Base-by-base conservation (phyloP, 2,797 vertebrate species). In the Fringilla coelebs region DNA sequence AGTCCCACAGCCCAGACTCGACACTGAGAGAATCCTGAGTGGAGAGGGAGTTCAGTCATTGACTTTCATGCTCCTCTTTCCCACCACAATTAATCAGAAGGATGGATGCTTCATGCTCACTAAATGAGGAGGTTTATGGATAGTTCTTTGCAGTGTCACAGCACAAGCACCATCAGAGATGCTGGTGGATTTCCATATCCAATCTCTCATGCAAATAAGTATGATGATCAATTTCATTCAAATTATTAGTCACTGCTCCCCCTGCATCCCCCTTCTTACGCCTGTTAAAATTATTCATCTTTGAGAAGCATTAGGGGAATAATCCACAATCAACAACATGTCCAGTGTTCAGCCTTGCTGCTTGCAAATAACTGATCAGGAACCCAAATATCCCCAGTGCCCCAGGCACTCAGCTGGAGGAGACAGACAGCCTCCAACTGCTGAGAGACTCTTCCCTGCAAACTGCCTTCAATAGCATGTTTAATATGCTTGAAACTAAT, bases 151-250 rank as follows among this genome's bases (percentile, higher is more conserved):
- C 78, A 65, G 67, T 82, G 48, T 67, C 32, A 60, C 45, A 75
- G 51, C 15, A 1, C 49, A 43, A 71, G 25, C 45, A 71, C 41
- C 66, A 40, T 61, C 73, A 57, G 67, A 82, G 71, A 71, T 48
- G 52, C 20, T 74, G 75, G 46, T 26, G 2, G 41, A 87, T 80
- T 67, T 80, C 81, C 68, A 36, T 4, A 19, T 65, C 75, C 86
- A 85, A 62, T 65, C 48, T 85, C 86, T 93, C 85, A 88, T 74
- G 77, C 63, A 94, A 95, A 91, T 73, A 94, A 94, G 91, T 91
- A 95, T 75, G 88, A 72, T 20, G 21, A 70, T 78, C 32, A 66
- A 68, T 81, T 93, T 93, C 8, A 46, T 91, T 84, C 45, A 77
- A 57, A 60, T 65, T 61, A 63, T 87, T 85, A 68, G 20, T 66